phyloP scores from a whole-genome alignment of 1,140 invertebrate genomes.

The Probaryconus sp. region DNA sequence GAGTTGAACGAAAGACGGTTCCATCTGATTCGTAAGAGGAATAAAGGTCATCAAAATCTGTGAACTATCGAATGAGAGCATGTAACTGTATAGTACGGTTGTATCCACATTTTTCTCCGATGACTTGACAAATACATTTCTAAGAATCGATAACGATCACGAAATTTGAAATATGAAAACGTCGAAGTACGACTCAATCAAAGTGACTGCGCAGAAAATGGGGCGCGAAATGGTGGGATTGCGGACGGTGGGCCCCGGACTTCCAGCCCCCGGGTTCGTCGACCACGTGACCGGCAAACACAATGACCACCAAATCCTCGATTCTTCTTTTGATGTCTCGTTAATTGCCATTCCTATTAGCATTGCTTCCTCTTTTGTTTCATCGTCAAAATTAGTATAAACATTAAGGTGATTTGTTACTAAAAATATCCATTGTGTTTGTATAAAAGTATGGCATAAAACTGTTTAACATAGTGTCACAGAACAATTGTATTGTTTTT shows the following conservation, averaged over 20 bases:
- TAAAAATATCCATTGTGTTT: no score
- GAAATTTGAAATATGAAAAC: slow-evolving; percentile 42
- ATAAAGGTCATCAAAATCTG: slow-evolving; percentile 38
- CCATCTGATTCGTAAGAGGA: neutral
- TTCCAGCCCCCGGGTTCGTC: slow-evolving; percentile 27
- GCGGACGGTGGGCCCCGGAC: slow-evolving; percentile 18
- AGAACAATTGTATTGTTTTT: no score
- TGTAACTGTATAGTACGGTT: slow-evolving; percentile 43
- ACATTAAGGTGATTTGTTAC: no score
- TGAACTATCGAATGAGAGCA: slow-evolving; percentile 23
- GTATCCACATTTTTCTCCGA: slow-evolving; percentile 37
- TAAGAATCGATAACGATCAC: slow-evolving; percentile 36
- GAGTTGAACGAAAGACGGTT: slow-evolving; percentile 12
- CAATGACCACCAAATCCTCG: slow-evolving; percentile 50
- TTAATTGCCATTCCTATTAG: slow-evolving; percentile 55
- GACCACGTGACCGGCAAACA: slow-evolving; percentile 51
- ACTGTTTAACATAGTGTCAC: no score
- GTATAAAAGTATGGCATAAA: no score
- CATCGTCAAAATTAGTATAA: no score
- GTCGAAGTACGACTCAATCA: slow-evolving; percentile 10
- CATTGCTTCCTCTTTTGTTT: no score
- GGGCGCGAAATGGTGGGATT: slow-evolving; percentile 27
- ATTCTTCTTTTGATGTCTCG: slow-evolving; percentile 29
- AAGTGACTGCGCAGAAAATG: slow-evolving; percentile 36
- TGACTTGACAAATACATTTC: slow-evolving; percentile 46